Percentiles rank a stretch among this genome's conserved stretches.
phyloP scores from a whole-genome alignment of 2,888 invertebrate species.

The Unio delphinus region DNA sequence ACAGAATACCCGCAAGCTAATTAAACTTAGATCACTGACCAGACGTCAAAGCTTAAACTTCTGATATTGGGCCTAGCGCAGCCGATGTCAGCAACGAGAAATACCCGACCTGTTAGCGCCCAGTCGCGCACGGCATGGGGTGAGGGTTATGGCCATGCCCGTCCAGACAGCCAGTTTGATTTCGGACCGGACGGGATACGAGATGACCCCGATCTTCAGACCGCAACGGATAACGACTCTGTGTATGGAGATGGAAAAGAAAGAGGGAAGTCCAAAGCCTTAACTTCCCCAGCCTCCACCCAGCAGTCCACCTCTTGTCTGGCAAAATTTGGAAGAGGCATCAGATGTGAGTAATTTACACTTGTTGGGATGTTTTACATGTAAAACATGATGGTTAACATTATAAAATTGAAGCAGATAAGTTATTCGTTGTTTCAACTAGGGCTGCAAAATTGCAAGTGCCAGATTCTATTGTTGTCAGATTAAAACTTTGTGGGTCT shows the following conservation, averaged over 20 bases:
- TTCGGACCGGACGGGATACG: slow-evolving; percentile 50
- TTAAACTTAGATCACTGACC: too few relatives aligned
- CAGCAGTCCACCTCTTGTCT: slow-evolving; percentile 48
- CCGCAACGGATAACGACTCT: slow-evolving; percentile 42
- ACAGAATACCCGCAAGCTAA: too few relatives aligned
- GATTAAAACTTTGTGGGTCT: too few relatives aligned
- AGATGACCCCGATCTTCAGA: slow-evolving; percentile 48
- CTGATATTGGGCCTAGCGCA: too few relatives aligned
- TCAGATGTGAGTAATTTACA: slow-evolving; percentile 64
- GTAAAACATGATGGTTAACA: background rate
- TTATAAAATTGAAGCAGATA: too few relatives aligned
- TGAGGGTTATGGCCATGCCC: slow-evolving; percentile 35
- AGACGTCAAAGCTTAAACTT: too few relatives aligned
- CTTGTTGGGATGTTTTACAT: background rate
- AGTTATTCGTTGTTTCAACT: too few relatives aligned
- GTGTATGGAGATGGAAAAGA: slow-evolving; percentile 35
- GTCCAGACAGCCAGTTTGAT: slow-evolving; percentile 47
- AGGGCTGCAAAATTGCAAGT: too few relatives aligned
- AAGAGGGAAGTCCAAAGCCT: slow-evolving; percentile 22
- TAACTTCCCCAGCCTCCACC: slow-evolving; percentile 20
- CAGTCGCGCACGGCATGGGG: slow-evolving; percentile 62
- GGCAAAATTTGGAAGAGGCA: slow-evolving; percentile 58
- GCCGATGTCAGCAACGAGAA: too few relatives aligned
- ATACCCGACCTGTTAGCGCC: slow-evolving; percentile 54
- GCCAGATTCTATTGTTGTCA: too few relatives aligned